phyloP scores from a whole-genome alignment of 1,140 invertebrate species.

The Zaprionus tsacasi region DNA sequence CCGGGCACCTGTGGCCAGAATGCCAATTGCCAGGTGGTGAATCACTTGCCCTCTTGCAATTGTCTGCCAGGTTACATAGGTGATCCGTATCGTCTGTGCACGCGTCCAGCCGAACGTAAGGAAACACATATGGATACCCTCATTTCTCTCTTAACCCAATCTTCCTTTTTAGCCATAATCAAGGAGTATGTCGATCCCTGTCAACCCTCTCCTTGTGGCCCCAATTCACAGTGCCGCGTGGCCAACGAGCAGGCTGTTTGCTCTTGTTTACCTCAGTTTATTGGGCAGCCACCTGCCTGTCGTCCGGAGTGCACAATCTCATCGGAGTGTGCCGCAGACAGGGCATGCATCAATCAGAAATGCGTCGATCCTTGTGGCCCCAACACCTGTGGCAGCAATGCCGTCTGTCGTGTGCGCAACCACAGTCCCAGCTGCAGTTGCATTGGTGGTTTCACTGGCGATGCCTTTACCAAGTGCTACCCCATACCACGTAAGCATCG shows the following conservation, averaged over 20 bases:
- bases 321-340: constrained; percentile 87
- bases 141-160: constrained; percentile 8
- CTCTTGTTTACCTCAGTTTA: constrained; percentile 87
- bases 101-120: constrained; percentile 78
- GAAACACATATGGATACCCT: too few species aligned
- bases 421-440: constrained; percentile 90
- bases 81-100: constrained; percentile 87
- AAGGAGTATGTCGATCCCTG: constrained; percentile 85
- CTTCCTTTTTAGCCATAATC: constrained; percentile 72
- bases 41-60: constrained; percentile 89
- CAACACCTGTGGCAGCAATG: constrained; percentile 89
- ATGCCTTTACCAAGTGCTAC: constrained; percentile 88
- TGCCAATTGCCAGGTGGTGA: constrained; percentile 89
- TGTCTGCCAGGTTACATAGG: constrained; percentile 89
- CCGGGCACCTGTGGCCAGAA: constrained; percentile 90
- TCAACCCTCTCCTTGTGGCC: constrained; percentile 88
- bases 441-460: constrained; percentile 86
- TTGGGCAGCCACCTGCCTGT: constrained; percentile 87
- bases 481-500: constrained; percentile 86
- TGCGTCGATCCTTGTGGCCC: constrained; percentile 88
- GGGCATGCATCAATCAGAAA: constrained; percentile 89
- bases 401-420: constrained; percentile 90
- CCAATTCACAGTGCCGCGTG: constrained; percentile 87
- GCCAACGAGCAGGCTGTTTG: constrained; percentile 87
- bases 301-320: constrained; percentile 88